A percentile compares a stretch with the other conserved stretches of the same genome.
Evolutionary conservation across 1,140 invertebrate genomes (phyloP).

Genomic region (Hetaerina americana): DNA sequence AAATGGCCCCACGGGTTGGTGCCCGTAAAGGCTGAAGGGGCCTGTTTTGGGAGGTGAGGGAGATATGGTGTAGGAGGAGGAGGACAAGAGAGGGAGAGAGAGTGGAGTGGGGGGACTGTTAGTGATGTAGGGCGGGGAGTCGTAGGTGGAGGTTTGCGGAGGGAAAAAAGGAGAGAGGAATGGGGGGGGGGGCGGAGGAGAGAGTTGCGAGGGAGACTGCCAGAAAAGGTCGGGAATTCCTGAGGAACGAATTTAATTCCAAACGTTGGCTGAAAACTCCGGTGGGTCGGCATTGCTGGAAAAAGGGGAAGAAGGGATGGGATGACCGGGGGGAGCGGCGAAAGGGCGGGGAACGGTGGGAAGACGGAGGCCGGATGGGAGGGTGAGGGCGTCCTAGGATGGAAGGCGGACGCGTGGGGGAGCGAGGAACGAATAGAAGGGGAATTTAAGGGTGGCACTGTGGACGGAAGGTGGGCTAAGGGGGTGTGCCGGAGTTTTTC

Average conservation of each 20-base stretch:
- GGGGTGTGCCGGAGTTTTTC: not conserved
- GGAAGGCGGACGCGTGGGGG: no score
- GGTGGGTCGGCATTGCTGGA: no score
- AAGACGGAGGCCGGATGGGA: no score
- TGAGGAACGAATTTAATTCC: not conserved
- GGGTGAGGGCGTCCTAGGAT: no score
- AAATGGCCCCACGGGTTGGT: not conserved
- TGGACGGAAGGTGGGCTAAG: no score
- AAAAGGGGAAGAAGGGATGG: not conserved
- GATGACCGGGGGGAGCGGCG: not conserved
- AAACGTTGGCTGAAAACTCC: not conserved
- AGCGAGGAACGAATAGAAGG: no score
- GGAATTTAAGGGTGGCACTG: no score
- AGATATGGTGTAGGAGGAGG: no score
- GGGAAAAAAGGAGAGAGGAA: not conserved
- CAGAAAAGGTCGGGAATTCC: not conserved
- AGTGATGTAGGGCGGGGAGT: no score
- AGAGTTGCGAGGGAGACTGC: no score
- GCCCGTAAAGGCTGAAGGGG: not conserved
- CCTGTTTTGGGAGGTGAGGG: not conserved
- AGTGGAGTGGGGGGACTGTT: no score
- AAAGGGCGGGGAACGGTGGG: not conserved
- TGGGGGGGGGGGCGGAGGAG: not conserved
- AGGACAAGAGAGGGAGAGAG: no score
- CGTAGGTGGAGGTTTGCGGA: not conserved